These are phyloP conservation scores for Melanotaenia nigrans DNA, from an alignment of 2,797 vertebrate genomes.

Conservation along the genomic window DNA sequence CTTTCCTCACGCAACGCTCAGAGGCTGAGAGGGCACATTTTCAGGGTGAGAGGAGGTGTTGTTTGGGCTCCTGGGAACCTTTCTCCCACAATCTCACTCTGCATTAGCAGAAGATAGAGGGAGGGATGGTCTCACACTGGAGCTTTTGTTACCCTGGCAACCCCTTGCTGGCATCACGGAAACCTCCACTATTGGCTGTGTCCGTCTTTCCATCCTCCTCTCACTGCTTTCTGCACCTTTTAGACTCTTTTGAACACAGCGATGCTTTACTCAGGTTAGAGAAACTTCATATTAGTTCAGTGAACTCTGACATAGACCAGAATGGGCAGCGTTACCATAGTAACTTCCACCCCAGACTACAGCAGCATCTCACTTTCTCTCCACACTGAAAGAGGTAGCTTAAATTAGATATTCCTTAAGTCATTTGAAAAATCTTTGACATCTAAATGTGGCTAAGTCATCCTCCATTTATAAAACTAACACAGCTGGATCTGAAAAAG, in stretches of 20 bases:
- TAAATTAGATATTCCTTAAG: too few species aligned
- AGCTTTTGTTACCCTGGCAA: constrained; percentile 58
- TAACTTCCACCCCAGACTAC: not conserved
- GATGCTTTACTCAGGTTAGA: too few species aligned
- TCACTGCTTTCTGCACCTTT: constrained; percentile 25
- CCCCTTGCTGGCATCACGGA: constrained; percentile 44
- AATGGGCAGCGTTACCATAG: not conserved
- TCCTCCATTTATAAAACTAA: not conserved
- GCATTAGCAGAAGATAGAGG: constrained; percentile 34
- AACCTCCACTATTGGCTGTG: constrained; percentile 25
- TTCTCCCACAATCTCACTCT: constrained; percentile 37
- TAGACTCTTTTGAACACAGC: not conserved
- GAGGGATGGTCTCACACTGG: constrained; percentile 40
- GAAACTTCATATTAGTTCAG: not conserved
- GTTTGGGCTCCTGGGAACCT: constrained; percentile 56
- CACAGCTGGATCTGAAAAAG: not conserved
- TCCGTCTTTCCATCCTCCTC: constrained; percentile 14
- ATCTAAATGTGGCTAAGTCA: not conserved
- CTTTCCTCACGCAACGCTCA: constrained; percentile 9
- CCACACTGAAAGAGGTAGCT: not conserved
- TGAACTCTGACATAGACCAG: not conserved
- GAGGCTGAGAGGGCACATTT: constrained; percentile 57
- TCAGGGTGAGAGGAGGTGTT: constrained; percentile 63
- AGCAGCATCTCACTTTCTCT: not conserved
- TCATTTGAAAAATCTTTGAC: not conserved